phyloP scores from a whole-genome alignment of 2,888 invertebrate species.

The Chydorus sphaericus region DNA sequence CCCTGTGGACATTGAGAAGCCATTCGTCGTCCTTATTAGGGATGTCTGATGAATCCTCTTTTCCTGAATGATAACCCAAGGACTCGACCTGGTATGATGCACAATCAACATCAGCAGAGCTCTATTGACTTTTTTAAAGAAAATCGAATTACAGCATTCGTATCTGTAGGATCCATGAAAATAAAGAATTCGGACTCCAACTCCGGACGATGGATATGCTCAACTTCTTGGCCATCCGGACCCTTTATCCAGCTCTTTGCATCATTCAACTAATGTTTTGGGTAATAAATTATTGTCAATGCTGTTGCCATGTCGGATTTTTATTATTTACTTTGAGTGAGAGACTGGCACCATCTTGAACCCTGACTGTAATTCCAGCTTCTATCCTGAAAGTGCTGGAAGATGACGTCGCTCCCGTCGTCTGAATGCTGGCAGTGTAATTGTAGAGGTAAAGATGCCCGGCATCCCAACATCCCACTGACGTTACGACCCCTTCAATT shows the following conservation, averaged over 20 bases:
- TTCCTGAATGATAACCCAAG: neutral
- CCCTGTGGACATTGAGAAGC: neutral
- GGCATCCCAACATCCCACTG: neutral
- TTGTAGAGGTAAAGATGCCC: neutral
- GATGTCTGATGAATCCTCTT: no score
- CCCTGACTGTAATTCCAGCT: neutral
- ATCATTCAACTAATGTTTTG: neutral
- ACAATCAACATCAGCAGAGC: no score
- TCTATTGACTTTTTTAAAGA: neutral
- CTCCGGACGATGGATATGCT: no score
- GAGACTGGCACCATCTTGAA: neutral
- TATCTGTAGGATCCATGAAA: no score
- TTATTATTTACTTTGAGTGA: neutral
- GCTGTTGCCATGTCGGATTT: neutral
- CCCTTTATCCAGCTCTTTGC: neutral
- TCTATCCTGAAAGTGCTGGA: neutral
- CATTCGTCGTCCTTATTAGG: neutral
- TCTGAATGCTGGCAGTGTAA: neutral
- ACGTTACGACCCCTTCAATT: no score
- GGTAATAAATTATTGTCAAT: neutral
- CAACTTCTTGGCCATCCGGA: no score
- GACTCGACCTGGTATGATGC: neutral
- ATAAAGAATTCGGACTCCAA: no score
- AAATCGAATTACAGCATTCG: neutral
- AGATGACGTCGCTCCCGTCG: neutral